Percentiles rank a stretch among this genome's conserved stretches.
Evolutionary conservation across 1,140 invertebrate genomes (phyloP).

Genomic region (Triops longicaudatus): DNA sequence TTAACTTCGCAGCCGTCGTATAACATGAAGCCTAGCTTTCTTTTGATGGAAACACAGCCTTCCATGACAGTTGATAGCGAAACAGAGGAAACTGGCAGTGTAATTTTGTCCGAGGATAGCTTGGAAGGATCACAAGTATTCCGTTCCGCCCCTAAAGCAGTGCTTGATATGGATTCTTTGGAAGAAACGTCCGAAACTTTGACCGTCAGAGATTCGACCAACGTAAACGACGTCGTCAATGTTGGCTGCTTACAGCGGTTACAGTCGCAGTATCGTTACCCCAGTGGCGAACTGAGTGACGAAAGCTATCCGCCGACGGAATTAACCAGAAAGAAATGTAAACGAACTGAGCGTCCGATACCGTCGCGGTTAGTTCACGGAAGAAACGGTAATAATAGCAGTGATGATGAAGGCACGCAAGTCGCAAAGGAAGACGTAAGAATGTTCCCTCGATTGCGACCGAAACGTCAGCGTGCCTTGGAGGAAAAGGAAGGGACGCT

Average conservation of each 20-base stretch:
- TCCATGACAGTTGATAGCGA: not conserved
- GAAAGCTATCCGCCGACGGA: not conserved
- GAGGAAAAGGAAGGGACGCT: not conserved
- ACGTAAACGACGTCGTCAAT: not conserved
- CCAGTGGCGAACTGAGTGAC: not conserved
- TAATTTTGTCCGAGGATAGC: not conserved
- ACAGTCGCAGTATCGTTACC: not conserved
- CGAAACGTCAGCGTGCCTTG: not conserved
- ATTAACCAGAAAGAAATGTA: not conserved
- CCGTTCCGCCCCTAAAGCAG: not conserved
- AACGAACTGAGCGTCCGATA: not conserved
- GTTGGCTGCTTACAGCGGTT: not conserved
- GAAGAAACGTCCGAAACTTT: not conserved
- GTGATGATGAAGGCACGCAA: not conserved
- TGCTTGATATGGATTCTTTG: not conserved
- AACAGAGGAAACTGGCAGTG: not conserved
- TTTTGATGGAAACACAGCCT: not conserved
- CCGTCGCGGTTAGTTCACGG: not conserved
- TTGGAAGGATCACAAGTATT: not conserved
- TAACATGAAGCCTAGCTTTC: not conserved
- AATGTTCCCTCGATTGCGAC: not conserved
- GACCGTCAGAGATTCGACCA: not conserved
- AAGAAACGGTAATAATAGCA: not conserved
- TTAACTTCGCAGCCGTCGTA: not conserved
- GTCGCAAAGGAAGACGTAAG: not conserved